Percentiles rank a stretch among this genome's conserved stretches.
Evolutionary conservation across 2,888 invertebrate genomes (phyloP).

Genomic region (Chouioia cunea): DNA sequence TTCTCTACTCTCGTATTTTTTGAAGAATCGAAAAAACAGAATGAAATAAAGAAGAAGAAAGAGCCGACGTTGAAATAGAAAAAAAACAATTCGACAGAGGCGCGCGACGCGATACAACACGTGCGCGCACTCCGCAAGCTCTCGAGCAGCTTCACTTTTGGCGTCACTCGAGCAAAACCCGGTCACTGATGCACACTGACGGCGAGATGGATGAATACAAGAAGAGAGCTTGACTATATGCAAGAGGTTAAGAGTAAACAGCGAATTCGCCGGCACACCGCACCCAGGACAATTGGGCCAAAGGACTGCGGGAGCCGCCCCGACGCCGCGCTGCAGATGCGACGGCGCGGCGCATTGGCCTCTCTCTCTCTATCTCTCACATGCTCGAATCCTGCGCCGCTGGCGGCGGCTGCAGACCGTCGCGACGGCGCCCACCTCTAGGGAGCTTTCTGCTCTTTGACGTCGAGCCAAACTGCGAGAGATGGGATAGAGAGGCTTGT

Average conservation of each 20-base stretch:
- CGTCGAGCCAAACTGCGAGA: too few relatives aligned
- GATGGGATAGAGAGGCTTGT: too few relatives aligned
- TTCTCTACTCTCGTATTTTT: too few relatives aligned
- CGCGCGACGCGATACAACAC: too few relatives aligned
- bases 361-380: conserved; percentile 48
- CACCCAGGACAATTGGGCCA: conserved; percentile 62
- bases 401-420: conserved; percentile 18
- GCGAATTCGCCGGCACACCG: conserved; percentile 39
- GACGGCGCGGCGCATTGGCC: conserved; percentile 52
- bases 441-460: too few relatives aligned
- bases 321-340: conserved; percentile 53
- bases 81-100: too few relatives aligned
- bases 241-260: neutral
- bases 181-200: conserved; percentile 12
- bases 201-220: neutral
- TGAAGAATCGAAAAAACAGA: too few relatives aligned
- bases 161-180: conserved; percentile 1
- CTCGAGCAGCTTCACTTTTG: neutral
- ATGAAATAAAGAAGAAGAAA: too few relatives aligned
- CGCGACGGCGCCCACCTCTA: too few relatives aligned
- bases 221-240: neutral
- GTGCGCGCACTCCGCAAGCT: too few relatives aligned
- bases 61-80: too few relatives aligned
- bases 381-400: conserved; percentile 59
- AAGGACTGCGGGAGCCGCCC: conserved; percentile 66